Evolutionary conservation across 2,888 invertebrate species (phyloP).

Genomic region (Hyles lineata): DNA sequence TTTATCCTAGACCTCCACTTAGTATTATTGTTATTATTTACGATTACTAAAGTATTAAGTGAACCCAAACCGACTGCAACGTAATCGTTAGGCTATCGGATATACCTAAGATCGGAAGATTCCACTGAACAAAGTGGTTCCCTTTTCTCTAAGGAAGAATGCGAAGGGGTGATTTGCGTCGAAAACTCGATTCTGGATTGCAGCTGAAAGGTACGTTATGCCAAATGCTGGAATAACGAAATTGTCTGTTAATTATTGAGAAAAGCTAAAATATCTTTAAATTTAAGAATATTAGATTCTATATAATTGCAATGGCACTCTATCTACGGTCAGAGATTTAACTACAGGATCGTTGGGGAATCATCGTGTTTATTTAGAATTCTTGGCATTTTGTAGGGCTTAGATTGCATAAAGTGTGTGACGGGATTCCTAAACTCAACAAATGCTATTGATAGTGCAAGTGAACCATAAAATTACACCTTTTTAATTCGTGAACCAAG

Average conservation of each 20-base stretch:
- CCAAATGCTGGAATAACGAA: conserved; percentile 40
- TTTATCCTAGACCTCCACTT: background rate
- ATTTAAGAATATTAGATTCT: too few species aligned
- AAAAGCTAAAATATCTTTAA: background rate
- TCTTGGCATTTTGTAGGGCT: too few species aligned
- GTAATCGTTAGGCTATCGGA: background rate
- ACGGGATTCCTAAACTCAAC: too few species aligned
- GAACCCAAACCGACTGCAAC: too few species aligned
- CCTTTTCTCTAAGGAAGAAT: conserved; percentile 48
- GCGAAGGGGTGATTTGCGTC: conserved; percentile 61
- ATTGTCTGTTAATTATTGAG: background rate
- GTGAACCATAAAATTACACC: too few species aligned
- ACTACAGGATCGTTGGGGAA: background rate
- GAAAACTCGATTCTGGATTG: conserved; percentile 40
- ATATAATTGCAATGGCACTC: background rate
- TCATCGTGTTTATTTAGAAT: too few species aligned
- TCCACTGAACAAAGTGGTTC: conserved; percentile 53
- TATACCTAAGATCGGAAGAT: conserved; percentile 53
- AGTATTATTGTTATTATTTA: background rate
- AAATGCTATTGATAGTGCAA: too few species aligned
- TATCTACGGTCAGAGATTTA: background rate
- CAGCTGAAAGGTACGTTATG: conserved; percentile 41
- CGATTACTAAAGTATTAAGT: background rate
- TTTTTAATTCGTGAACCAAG: too few species aligned
- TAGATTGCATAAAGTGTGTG: too few species aligned